phyloP scores from a whole-genome alignment of 2,888 invertebrate species.

The Gryllus longicercus region DNA sequence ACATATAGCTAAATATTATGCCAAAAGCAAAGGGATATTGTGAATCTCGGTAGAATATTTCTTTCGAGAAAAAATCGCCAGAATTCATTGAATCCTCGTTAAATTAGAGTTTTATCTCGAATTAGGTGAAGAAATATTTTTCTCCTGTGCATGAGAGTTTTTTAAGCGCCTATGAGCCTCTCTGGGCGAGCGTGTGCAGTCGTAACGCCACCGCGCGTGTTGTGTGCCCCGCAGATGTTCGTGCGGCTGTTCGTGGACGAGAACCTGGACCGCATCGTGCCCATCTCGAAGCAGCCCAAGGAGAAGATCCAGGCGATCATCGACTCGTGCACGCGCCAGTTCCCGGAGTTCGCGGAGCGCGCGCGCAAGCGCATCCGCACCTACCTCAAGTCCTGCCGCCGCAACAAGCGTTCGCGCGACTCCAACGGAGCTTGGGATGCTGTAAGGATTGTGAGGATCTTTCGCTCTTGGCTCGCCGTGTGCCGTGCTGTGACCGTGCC shows the following conservation, averaged over 20 bases:
- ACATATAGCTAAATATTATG: too few relatives aligned
- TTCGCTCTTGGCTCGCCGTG: conserved; percentile 17
- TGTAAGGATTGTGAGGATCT: conserved; percentile 35
- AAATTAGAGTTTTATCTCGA: too few relatives aligned
- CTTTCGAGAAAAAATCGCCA: too few relatives aligned
- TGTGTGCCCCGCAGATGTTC: conserved; percentile 73
- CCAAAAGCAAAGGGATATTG: too few relatives aligned
- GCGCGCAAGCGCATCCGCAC: conserved; percentile 92
- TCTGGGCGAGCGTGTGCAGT: background rate
- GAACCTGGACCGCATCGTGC: conserved; percentile 92
- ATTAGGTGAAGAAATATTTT: too few relatives aligned
- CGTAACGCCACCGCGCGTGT: too few relatives aligned
- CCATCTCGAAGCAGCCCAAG: conserved; percentile 95
- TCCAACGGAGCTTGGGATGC: conserved; percentile 66
- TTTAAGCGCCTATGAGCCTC: too few relatives aligned
- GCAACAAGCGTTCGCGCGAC: conserved; percentile 89
- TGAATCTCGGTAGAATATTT: too few relatives aligned
- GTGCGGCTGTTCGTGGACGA: conserved; percentile 95
- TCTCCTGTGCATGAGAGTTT: too few relatives aligned
- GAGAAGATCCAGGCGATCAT: conserved; percentile 97
- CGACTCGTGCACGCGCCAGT: conserved; percentile 93
- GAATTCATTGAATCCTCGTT: too few relatives aligned
- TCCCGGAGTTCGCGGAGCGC: conserved; percentile 93
- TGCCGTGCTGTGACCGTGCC: conserved; percentile 17
- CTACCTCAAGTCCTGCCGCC: conserved; percentile 90